A percentile compares a stretch with the other conserved stretches of the same genome.
Evolutionary conservation across 2,888 invertebrate genomes (phyloP).

Genomic region (Chaitophorus viminalis): DNA sequence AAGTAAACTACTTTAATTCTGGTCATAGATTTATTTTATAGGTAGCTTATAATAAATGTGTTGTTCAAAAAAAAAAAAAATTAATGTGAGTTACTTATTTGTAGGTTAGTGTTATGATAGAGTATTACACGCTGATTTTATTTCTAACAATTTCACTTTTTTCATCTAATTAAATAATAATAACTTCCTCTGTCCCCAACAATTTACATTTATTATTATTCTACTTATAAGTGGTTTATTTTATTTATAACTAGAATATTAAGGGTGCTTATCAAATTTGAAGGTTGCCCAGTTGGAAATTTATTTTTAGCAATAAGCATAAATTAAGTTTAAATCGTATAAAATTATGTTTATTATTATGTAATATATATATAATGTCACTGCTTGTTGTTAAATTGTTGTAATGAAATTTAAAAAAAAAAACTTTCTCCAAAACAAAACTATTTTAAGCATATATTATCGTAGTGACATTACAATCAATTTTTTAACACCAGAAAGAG

Average conservation of each 20-base stretch:
- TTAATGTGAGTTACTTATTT: constrained; percentile 56
- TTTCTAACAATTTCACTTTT: constrained; percentile 61
- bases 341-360: constrained; percentile 61
- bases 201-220: constrained; percentile 60
- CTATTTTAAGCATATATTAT: constrained; percentile 53
- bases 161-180: constrained; percentile 57
- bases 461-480: constrained; percentile 61
- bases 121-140: constrained; percentile 59
- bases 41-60: constrained; percentile 52
- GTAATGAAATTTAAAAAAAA: constrained; percentile 52
- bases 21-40: constrained; percentile 60
- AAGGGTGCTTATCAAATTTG: constrained; percentile 61
- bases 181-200: constrained; percentile 57
- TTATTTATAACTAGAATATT: constrained; percentile 60
- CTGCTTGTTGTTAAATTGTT: constrained; percentile 62
- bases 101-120: constrained; percentile 57
- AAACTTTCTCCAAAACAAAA: constrained; percentile 44
- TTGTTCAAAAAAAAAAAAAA: constrained; percentile 41
- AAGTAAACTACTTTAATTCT: constrained; percentile 60
- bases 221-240: constrained; percentile 60
- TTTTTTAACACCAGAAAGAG: constrained; percentile 53
- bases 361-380: constrained; percentile 62
- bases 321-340: constrained; percentile 58
- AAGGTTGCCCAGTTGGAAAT: constrained; percentile 58
- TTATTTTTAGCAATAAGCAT: constrained; percentile 62